Base-by-base conservation (phyloP, 1,140 invertebrate species). In the Drosophila suzukii region DNA sequence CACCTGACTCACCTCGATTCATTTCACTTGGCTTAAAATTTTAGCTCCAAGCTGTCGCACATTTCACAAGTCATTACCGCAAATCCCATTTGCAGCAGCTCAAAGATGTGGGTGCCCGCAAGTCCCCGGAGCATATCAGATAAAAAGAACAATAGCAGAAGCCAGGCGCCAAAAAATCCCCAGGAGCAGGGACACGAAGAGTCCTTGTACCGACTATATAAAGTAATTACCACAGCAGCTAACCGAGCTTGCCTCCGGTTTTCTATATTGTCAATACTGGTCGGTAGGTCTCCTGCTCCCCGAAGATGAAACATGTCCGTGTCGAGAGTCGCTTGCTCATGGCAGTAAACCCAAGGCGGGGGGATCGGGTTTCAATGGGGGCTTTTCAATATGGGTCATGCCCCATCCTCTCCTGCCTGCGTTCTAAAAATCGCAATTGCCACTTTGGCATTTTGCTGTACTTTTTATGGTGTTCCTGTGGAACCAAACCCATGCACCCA, bases 31-130 rank as follows among this genome's bases (percentile, higher is more conserved):
- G 81, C 81, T 85, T 84, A 62, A 81, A 73, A 49, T 49, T 61
- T 76, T 79, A 54, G 59, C 51, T 80, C 57, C 46, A 49, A 75
- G 54, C 73, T 81, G 62, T 62, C 83, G 70, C 75, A 83, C 71
- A 79, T 79, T 83, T 88, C 66, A 77, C 79, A 88, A 78, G 82
- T 86, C 83, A 83, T 88, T 86, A 86, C 76, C 70, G 30, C 83
- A 82, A 88, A 88, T 82, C 75, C 71, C 73, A 67, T 50, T 58
- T 56, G 44, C 24, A 32, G 44, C 34, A 66, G 63, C 58, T 66
- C 44, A 44, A 46, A 44, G 56, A 55, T 58, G 65, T 58, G 62
- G 27, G 53, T 65, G 53, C n/a, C 58, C 61, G n/a, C 59, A 73
- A 70, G 73, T 83, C 81, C 76, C 54, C 54, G 27, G 41, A 65